A percentile compares a stretch with the other conserved stretches of the same genome.
phyloP scores from a whole-genome alignment of 2,888 invertebrate species.

The Protonemura montana region DNA sequence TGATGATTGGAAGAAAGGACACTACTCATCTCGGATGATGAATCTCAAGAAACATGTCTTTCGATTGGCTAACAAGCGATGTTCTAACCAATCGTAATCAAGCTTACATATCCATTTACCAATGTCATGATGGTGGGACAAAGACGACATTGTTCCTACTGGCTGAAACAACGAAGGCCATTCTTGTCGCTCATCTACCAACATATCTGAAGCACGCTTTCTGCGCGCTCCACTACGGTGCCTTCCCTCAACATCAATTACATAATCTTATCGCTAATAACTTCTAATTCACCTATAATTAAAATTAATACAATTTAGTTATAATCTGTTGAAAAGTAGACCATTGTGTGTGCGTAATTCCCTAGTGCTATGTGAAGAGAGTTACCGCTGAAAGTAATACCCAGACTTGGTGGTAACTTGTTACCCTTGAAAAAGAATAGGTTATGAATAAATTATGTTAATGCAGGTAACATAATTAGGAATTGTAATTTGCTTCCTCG shows the following conservation, averaged over 20 bases:
- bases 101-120: constrained; percentile 40
- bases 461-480: constrained; percentile 33
- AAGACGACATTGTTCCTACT: constrained; percentile 27
- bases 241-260: background rate
- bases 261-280: background rate
- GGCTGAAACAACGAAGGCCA: constrained; percentile 32
- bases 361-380: background rate
- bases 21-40: constrained; percentile 32
- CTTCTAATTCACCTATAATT: constrained; percentile 21
- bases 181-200: constrained; percentile 5
- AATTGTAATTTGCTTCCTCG: constrained; percentile 29
- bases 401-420: constrained; percentile 14
- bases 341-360: background rate
- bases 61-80: constrained; percentile 37
- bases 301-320: constrained; percentile 31
- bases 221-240: background rate
- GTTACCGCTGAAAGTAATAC: constrained; percentile 13
- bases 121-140: constrained; percentile 34
- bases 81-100: constrained; percentile 41
- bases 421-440: constrained; percentile 39
- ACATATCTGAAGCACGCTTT: constrained; percentile 25
- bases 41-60: constrained; percentile 37
- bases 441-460: constrained; percentile 41
- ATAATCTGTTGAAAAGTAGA: constrained; percentile 8
- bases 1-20: constrained; percentile 31